Evolutionary conservation across 1,140 invertebrate species (phyloP), one percentile per base, ranked within the genome.

Genomic region (Polypedilum vanderplanki): DNA sequence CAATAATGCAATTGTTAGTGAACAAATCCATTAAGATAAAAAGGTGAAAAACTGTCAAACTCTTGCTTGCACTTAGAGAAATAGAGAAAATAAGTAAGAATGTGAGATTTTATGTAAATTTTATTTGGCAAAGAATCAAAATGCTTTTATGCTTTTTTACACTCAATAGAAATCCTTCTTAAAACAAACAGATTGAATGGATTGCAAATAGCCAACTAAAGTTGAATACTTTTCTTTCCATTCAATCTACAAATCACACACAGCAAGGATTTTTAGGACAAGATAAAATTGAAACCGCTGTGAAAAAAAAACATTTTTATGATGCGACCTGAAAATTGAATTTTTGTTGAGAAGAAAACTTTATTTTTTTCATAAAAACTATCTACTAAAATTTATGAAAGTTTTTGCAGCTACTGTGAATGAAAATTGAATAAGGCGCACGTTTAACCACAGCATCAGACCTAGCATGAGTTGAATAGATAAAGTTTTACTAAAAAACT

Each of bases 71-170:
- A 17, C 1, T 33, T 1, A 33, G 24, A 3, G 24, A 33, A 33
- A n/a, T n/a, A n/a, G n/a, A n/a, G n/a, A n/a, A 33, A 33, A 33
- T 17, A 18, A 70, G 65, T 18, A 57, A 17, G n/a, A 15, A 22
- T 18, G 17, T 70, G 65, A 20, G 17, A 70, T n/a, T 70, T 70
- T 70, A 70, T 70, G 65, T 70, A 70, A 70, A 70, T 70, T 70
- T 9, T 70, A 20, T 70, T 70, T 70, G 65, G 65, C 65, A 70
- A 70, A 9, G 65, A 70, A 70, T 70, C 65, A 70, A 70, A 70
- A 70, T 33, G 65, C 65, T 70, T 70, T 70, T 70, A 70, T 70
- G 46, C 46, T 57, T 57, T 57, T 33, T 57, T 57, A n/a, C 65
- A 20, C 65, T 18, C 17, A 70, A n/a, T 22, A 3, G 20, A 7